Base-by-base conservation (phyloP, 2,888 invertebrate species). In the Eurytoma californica region DNA sequence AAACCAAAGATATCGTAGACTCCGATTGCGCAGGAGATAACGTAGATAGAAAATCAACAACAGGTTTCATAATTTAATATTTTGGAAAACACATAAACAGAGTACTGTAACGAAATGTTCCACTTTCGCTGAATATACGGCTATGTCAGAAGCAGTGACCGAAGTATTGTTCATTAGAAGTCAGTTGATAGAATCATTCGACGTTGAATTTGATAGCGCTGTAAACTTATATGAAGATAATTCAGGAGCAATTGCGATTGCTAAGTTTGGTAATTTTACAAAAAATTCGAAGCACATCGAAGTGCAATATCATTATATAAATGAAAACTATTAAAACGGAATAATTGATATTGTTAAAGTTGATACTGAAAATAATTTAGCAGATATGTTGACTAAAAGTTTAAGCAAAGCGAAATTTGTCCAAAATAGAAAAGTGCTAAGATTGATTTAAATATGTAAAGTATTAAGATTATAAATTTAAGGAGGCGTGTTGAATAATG, bases 341-440 rank as follows among this genome's bases (percentile, higher is more conserved):
- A 30, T 30, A 3, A 61, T 61, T 3, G 61, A 30, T 30, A 61
- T 61, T 61, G 16, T 61, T 28, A 72, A 72, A 49, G 14, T 72
- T 20, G 47, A 72, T 24, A 24, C 14, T 3, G 12, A 61, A 0
- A 51, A 16, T 7, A 72, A 72, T 28, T 60, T 72, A 49, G 53
- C 61, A 3, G 72, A 72, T 28, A 61, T 61, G 14, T 30, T 72
- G 51, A 72, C 61, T 12, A 72, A 61, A 49, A 49, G 61, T 47
- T 61, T 49, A 65, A 18, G 63, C 13, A 66, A 58, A 67, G 18
- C 70, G 55, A 61, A 74, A 51, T 68, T 39, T 24, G 2, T 55
- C 3, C 60, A 63, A 18, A 70, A 77, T 53, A 72, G 65, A 69
- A 63, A 73, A 49, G 20, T 14, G 16, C 20, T 24, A 30, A 77